These are phyloP conservation scores for Drosophila algonquin DNA, from an alignment of 2,888 invertebrate genomes.

Conservation along the genomic window DNA sequence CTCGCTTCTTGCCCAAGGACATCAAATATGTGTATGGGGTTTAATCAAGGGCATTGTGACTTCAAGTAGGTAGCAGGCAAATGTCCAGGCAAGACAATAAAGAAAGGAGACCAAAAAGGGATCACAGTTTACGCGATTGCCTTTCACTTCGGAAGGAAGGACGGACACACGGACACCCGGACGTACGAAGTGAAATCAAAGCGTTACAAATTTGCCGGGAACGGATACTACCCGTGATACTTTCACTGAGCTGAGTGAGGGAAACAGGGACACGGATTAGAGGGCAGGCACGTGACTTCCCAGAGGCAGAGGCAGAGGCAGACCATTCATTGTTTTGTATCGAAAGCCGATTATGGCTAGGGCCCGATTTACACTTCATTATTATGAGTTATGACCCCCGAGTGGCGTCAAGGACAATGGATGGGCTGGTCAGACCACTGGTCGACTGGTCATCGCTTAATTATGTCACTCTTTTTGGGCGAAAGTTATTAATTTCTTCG, in stretches of 20 bases:
- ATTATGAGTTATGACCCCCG: constrained; percentile 48
- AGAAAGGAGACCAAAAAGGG: constrained; percentile 48
- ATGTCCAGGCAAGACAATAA: constrained; percentile 53
- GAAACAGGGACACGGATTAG: constrained; percentile 55
- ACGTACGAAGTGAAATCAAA: constrained; percentile 63
- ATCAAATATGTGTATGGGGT: constrained; percentile 51
- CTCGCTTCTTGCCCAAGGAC: constrained; percentile 65
- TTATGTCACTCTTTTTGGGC: constrained; percentile 65
- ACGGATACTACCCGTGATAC: constrained; percentile 14
- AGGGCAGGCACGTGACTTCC: constrained; percentile 8
- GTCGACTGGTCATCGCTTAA: constrained; percentile 53
- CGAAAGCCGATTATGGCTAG: constrained; percentile 69
- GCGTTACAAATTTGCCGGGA: constrained; percentile 68
- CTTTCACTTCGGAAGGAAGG: constrained; percentile 57
- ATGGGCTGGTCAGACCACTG: constrained; percentile 40
- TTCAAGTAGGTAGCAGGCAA: constrained; percentile 59
- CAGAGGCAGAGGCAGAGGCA: constrained; percentile 10
- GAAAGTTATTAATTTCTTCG: constrained; percentile 63
- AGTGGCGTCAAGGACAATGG: constrained; percentile 22
- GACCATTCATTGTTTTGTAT: constrained; percentile 53
- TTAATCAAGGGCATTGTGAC: constrained; percentile 63
- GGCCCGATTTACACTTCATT: constrained; percentile 72
- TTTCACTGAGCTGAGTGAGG: constrained; percentile 22
- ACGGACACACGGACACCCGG: constrained; percentile 3
- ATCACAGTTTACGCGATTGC: constrained; percentile 51